Evolutionary conservation across 2,888 invertebrate genomes (phyloP).

Genomic region (Vannuccia rotundouncinata): DNA sequence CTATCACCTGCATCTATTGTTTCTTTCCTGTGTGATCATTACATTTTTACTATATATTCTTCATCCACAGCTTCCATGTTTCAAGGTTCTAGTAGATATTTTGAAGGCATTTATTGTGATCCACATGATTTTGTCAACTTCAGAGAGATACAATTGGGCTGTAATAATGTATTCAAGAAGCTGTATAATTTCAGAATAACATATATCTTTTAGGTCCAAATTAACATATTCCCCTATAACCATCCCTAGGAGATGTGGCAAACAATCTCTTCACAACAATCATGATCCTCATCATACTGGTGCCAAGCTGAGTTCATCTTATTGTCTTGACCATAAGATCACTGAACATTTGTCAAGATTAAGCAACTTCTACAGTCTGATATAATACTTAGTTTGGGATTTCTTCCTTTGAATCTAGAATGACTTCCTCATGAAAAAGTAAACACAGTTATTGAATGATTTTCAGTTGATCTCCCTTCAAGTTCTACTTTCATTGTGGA

Average conservation of each 20-base stretch:
- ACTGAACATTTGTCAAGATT: neutral
- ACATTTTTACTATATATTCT: neutral
- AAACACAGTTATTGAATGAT: neutral
- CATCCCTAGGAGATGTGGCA: slow-evolving; percentile 14
- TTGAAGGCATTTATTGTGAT: neutral
- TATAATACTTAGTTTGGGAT: neutral
- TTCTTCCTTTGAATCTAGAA: slow-evolving; percentile 11
- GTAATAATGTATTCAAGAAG: neutral
- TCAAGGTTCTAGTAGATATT: slow-evolving; percentile 2
- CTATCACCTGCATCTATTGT: neutral
- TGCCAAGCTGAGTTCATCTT: neutral
- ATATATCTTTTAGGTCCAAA: too few relatives aligned
- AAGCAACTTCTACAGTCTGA: neutral
- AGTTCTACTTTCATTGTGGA: neutral
- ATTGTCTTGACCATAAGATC: neutral
- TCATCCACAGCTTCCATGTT: neutral
- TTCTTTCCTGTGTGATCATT: neutral
- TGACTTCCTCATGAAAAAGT: neutral
- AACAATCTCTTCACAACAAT: neutral
- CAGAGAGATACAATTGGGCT: neutral
- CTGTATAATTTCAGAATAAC: neutral
- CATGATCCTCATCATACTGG: neutral
- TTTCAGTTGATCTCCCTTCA: neutral
- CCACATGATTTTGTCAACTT: neutral
- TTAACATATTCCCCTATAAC: neutral